These are phyloP conservation scores for Meloidogyne exigua DNA, from an alignment of 1,140 invertebrate genomes.

Conservation along the genomic window DNA sequence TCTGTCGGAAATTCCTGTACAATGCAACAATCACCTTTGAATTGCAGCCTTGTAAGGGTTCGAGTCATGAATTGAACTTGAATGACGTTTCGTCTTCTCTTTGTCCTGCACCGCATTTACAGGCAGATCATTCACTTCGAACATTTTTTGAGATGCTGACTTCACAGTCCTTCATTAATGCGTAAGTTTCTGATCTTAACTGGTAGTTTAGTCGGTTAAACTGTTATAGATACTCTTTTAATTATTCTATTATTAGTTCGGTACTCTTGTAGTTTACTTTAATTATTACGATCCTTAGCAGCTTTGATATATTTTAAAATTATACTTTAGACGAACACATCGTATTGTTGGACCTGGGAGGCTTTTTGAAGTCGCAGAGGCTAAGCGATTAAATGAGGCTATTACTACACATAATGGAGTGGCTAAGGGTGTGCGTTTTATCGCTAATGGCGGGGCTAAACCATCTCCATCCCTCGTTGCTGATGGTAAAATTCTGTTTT, in stretches of 20 bases:
- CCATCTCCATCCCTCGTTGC: slow-evolving; percentile 30
- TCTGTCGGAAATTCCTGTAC: not conserved
- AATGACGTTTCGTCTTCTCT: not conserved
- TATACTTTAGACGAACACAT: slow-evolving; percentile 28
- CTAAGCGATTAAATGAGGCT: slow-evolving; percentile 23
- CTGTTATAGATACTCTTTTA: no score
- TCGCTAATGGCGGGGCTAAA: slow-evolving; percentile 16
- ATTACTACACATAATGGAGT: slow-evolving; percentile 25
- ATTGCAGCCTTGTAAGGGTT: slow-evolving; percentile 7
- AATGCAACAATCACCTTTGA: slow-evolving; percentile 4
- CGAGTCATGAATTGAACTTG: slow-evolving; percentile 4
- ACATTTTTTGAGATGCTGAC: slow-evolving; percentile 37
- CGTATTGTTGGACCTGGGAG: slow-evolving; percentile 23
- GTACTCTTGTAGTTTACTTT: no score
- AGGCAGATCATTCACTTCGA: slow-evolving; percentile 25
- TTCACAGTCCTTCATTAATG: slow-evolving; percentile 27
- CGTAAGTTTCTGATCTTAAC: slow-evolving; percentile 16
- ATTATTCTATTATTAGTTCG: no score
- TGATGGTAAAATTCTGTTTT: slow-evolving; percentile 14
- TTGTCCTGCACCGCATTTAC: not conserved
- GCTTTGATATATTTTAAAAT: not conserved
- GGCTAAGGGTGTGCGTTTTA: slow-evolving; percentile 34
- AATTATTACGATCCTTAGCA: no score
- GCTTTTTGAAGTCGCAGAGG: slow-evolving; percentile 18
- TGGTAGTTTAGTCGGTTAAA: no score